Evolutionary conservation across 1,140 invertebrate genomes (phyloP).

Genomic region (Drosophila lini): DNA sequence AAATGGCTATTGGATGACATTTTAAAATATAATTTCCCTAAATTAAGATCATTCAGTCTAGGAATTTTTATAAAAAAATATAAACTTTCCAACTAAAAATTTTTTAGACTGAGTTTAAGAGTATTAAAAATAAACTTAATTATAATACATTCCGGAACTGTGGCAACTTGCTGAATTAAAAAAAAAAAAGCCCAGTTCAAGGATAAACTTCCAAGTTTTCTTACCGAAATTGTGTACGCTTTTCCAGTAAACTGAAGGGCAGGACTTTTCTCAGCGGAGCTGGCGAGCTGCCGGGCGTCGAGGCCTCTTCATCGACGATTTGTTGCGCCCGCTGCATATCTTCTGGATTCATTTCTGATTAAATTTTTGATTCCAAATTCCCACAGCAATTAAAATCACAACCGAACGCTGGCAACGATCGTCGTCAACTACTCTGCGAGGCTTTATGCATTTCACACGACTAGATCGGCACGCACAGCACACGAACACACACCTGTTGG

Average conservation of each 20-base stretch:
- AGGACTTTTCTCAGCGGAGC: slow-evolving; percentile 39
- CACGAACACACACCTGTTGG: slow-evolving; percentile 44
- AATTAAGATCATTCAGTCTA: too few species aligned
- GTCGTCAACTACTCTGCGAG: slow-evolving; percentile 57
- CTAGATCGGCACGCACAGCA: slow-evolving; percentile 73
- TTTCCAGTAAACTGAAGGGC: slow-evolving; percentile 52
- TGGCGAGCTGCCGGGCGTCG: slow-evolving; percentile 36
- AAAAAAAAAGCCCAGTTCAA: slow-evolving; percentile 13
- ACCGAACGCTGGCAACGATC: slow-evolving; percentile 61
- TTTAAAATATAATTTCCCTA: too few species aligned
- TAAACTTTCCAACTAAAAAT: too few species aligned
- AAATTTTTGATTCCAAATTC: slow-evolving; percentile 5
- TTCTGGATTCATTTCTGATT: slow-evolving; percentile 51
- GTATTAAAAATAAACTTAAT: background rate
- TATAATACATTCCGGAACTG: background rate
- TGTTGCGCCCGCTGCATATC: slow-evolving; percentile 61
- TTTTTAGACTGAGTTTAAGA: background rate
- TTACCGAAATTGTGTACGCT: slow-evolving; percentile 72
- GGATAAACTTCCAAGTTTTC: slow-evolving; percentile 1
- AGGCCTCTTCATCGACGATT: slow-evolving; percentile 30
- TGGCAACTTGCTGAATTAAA: background rate
- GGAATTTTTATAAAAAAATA: too few species aligned
- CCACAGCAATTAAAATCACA: slow-evolving; percentile 51
- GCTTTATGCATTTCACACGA: slow-evolving; percentile 79
- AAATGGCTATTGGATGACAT: background rate